Evolutionary conservation across 2,113 vertebrate genomes (phyloP).

Genomic region (Abramis brama): DNA sequence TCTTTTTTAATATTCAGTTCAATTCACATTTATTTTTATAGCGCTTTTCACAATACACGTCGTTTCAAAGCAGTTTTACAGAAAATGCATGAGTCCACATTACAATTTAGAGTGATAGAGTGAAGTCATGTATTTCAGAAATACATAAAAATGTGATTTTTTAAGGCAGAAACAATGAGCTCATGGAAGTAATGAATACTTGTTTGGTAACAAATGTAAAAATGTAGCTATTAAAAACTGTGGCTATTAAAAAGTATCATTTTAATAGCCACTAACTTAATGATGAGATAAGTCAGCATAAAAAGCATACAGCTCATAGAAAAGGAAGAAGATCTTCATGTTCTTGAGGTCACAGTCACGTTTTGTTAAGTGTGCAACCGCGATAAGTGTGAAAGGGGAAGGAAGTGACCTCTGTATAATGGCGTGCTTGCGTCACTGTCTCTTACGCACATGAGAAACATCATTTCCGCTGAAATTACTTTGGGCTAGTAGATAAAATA

Average conservation of each 20-base stretch:
- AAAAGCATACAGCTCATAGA: not conserved
- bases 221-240: too few species aligned
- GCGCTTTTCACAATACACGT: too few species aligned
- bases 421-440: constrained; percentile 11
- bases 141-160: too few species aligned
- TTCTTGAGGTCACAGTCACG: not conserved
- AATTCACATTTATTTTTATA: too few species aligned
- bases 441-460: constrained; percentile 26
- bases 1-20: not conserved
- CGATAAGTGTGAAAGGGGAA: constrained; percentile 16
- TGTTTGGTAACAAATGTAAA: too few species aligned
- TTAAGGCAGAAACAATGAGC: too few species aligned
- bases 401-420: constrained; percentile 30
- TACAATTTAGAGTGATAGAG: too few species aligned
- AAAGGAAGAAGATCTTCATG: not conserved
- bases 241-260: not conserved
- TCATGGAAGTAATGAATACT: too few species aligned
- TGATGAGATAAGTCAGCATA: not conserved
- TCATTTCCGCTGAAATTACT: constrained; percentile 59
- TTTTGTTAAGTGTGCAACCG: not conserved
- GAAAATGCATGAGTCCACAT: too few species aligned
- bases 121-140: too few species aligned
- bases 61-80: too few species aligned
- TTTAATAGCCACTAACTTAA: not conserved
- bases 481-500: constrained; percentile 46